Conservation (phyloP, 2,113 vertebrate genomes). For the Cisticola juncidis region DNA sequence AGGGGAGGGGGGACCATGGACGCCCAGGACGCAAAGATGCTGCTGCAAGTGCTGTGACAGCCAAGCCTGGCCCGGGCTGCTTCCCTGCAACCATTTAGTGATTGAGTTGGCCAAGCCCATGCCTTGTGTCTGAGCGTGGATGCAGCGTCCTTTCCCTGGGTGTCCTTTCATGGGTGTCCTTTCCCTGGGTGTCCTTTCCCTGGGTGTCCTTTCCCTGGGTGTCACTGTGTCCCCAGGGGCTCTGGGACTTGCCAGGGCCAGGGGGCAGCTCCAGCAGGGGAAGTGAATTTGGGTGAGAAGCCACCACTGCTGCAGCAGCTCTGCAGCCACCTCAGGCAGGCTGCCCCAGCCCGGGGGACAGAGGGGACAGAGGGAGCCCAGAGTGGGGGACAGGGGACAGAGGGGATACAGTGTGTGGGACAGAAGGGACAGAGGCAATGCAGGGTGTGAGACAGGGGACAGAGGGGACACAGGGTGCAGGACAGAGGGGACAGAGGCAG, state of each 20-base stretch:
- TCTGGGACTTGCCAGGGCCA: accelerated
- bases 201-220: background rate
- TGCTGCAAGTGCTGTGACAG: constrained; percentile 46
- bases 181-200: background rate
- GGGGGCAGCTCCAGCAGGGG: background rate
- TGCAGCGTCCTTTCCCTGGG: background rate
- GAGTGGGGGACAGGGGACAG: too few relatives aligned
- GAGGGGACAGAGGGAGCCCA: background rate
- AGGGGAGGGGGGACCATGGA: background rate
- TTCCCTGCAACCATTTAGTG: background rate
- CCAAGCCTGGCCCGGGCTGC: background rate
- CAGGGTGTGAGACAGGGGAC: too few relatives aligned
- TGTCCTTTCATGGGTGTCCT: background rate
- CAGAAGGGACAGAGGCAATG: background rate
- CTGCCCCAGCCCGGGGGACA: background rate
- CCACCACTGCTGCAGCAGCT: background rate
- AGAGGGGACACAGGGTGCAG: background rate
- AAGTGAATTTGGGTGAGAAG: background rate
- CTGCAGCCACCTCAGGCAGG: background rate
- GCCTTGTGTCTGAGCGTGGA: background rate
- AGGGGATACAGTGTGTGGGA: background rate
- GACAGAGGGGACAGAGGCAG: background rate
- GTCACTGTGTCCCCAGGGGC: background rate
- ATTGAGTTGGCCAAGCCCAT: constrained; percentile 17
- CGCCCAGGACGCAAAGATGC: background rate